Evolutionary conservation across 2,797 vertebrate genomes (phyloP).

Genomic region (Cyclura pinguis): DNA sequence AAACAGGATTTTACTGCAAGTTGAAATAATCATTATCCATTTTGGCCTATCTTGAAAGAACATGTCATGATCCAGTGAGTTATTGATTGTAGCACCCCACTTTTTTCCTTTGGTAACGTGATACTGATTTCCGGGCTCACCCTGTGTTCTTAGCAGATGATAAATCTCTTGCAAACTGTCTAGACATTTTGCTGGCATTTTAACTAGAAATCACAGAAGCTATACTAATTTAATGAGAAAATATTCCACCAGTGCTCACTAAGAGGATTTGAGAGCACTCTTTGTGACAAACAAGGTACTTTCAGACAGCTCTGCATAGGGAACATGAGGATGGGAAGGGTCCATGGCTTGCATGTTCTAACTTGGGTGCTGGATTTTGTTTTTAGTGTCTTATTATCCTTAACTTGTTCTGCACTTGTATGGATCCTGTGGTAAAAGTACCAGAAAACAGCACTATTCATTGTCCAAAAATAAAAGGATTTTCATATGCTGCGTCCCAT

Average conservation of each 20-base stretch:
- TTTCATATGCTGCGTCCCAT: neutral
- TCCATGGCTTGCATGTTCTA: neutral
- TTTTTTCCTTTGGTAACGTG: conserved; percentile 3
- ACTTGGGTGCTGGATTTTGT: neutral
- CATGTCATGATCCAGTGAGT: conserved; percentile 4
- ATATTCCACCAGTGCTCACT: neutral
- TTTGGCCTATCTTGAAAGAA: conserved; percentile 39
- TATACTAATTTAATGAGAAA: neutral
- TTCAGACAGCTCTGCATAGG: neutral
- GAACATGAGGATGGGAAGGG: neutral
- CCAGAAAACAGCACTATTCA: neutral
- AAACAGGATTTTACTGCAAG: neutral
- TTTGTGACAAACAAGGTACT: neutral
- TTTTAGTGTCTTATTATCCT: neutral
- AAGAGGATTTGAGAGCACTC: neutral
- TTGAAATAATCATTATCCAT: neutral
- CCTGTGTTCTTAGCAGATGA: conserved; percentile 6
- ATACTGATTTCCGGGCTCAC: conserved; percentile 38
- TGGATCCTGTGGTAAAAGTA: neutral
- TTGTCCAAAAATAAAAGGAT: neutral
- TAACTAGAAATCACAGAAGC: neutral
- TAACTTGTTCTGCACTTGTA: neutral
- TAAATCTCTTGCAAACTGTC: conserved; percentile 44
- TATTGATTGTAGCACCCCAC: neutral
- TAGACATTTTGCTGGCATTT: conserved; percentile 35